Evolutionary conservation across 2,797 vertebrate species (phyloP).

Genomic region (Chaenodraco wilsoni): DNA sequence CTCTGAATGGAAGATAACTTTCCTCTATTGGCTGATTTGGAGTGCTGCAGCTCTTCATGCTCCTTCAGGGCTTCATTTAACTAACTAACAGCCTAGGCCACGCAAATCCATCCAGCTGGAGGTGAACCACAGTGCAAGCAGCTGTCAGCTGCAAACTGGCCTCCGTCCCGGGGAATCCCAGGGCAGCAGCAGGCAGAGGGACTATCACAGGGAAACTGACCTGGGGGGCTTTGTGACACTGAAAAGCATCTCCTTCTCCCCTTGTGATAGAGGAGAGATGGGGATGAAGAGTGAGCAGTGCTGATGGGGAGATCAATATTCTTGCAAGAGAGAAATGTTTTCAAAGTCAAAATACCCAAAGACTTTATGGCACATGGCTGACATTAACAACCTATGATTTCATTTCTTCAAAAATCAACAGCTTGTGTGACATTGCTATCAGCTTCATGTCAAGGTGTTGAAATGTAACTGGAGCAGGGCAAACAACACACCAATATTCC

Average conservation of each 20-base stretch:
- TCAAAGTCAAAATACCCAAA: not conserved
- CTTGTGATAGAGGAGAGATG: not conserved
- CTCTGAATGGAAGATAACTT: slow-evolving; percentile 54
- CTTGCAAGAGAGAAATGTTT: not conserved
- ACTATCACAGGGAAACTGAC: slow-evolving; percentile 31
- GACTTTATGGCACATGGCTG: not conserved
- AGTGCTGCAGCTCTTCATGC: slow-evolving; percentile 57
- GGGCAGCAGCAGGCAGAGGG: slow-evolving; percentile 37
- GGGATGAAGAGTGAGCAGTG: not conserved
- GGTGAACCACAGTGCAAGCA: slow-evolving; percentile 59
- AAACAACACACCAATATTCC: not conserved
- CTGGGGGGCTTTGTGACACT: slow-evolving; percentile 33
- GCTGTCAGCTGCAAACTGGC: slow-evolving; percentile 65
- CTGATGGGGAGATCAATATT: not conserved
- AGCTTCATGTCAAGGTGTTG: not conserved
- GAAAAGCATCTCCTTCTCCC: slow-evolving; percentile 19
- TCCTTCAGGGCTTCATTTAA: slow-evolving; percentile 78
- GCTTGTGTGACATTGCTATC: not conserved
- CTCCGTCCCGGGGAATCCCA: slow-evolving; percentile 55
- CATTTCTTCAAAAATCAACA: not conserved
- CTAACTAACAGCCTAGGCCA: slow-evolving; percentile 72
- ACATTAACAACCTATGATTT: not conserved
- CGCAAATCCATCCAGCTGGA: slow-evolving; percentile 77
- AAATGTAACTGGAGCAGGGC: not conserved
- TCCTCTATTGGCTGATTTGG: slow-evolving; percentile 52